Conservation (phyloP, 1,140 invertebrate species). For the Pseudomyrmex pallidus region DNA sequence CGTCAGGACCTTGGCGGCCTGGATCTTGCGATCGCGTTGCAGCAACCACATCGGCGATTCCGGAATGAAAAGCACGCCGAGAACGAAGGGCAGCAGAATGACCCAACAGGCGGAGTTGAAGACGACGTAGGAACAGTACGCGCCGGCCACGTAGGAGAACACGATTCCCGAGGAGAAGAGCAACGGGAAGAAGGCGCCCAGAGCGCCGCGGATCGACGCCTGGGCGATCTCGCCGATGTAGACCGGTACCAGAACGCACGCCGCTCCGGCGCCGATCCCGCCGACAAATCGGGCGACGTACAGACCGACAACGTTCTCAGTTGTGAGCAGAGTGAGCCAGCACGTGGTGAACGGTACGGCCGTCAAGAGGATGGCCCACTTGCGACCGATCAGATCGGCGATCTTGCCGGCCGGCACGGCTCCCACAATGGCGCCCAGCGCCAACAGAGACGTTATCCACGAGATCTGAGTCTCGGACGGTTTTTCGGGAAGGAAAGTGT, state of each 20-base stretch:
- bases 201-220: conserved; percentile 86
- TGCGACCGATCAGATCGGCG: conserved; percentile 89
- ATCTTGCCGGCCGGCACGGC: conserved; percentile 87
- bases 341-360: conserved; percentile 87
- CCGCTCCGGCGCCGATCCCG: conserved; percentile 88
- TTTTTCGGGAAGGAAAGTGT: conserved; percentile 45
- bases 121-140: conserved; percentile 86
- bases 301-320: conserved; percentile 72
- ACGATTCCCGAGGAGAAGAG: conserved; percentile 88
- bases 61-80: conserved; percentile 66
- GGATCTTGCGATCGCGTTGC: conserved; percentile 81
- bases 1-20: conserved; percentile 79
- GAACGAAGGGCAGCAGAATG: conserved; percentile 75
- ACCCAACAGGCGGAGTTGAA: conserved; percentile 85
- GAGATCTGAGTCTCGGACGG: conserved; percentile 79
- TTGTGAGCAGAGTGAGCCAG: conserved; percentile 87
- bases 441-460: conserved; percentile 86
- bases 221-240: conserved; percentile 89
- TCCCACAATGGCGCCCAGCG: conserved; percentile 86
- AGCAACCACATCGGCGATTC: conserved; percentile 76
- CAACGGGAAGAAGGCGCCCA: conserved; percentile 89
- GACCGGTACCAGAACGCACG: conserved; percentile 88
- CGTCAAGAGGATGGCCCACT: conserved; percentile 86
- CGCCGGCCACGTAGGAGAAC: conserved; percentile 87
- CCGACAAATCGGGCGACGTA: conserved; percentile 88